Evolutionary conservation across 2,797 vertebrate species (phyloP).

Genomic region (Brotula barbata): DNA sequence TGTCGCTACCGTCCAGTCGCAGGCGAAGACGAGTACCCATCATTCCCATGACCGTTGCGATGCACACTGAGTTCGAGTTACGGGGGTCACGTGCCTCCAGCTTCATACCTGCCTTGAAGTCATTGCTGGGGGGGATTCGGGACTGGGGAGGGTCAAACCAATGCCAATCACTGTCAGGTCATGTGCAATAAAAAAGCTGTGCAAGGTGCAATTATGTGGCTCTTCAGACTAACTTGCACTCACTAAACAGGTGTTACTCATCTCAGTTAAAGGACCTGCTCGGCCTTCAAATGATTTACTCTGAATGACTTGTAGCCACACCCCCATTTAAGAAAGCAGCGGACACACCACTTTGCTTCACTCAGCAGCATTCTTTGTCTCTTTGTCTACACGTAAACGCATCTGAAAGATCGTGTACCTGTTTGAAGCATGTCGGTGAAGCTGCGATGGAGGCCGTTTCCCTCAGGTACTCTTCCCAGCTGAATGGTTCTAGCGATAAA

Average conservation of each 20-base stretch:
- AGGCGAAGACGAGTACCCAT: constrained; percentile 90
- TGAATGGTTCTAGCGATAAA: constrained; percentile 84
- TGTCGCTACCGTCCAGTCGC: constrained; percentile 93
- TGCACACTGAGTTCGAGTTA: constrained; percentile 91
- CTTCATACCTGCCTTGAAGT: constrained; percentile 97
- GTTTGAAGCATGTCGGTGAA: constrained; percentile 89
- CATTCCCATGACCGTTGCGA: constrained; percentile 93
- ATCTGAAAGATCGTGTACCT: constrained; percentile 79
- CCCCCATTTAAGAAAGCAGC: too few species aligned
- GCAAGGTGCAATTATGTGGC: too few species aligned
- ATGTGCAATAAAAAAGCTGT: too few species aligned
- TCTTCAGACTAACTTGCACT: too few species aligned
- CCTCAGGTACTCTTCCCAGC: constrained; percentile 94
- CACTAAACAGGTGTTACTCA: too few species aligned
- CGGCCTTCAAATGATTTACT: too few species aligned
- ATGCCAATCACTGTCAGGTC: too few species aligned
- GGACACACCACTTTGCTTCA: too few species aligned
- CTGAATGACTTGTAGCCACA: too few species aligned
- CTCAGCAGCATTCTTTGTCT: too few species aligned
- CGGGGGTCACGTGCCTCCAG: constrained; percentile 93
- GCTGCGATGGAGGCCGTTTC: constrained; percentile 88
- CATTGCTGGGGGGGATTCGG: constrained; percentile 87
- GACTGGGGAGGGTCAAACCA: constrained; percentile 83
- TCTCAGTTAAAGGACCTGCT: too few species aligned
- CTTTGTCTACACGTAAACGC: background rate